Conservation (phyloP, 2,797 vertebrate genomes). For the Pyrrhura leucotis region DNA sequence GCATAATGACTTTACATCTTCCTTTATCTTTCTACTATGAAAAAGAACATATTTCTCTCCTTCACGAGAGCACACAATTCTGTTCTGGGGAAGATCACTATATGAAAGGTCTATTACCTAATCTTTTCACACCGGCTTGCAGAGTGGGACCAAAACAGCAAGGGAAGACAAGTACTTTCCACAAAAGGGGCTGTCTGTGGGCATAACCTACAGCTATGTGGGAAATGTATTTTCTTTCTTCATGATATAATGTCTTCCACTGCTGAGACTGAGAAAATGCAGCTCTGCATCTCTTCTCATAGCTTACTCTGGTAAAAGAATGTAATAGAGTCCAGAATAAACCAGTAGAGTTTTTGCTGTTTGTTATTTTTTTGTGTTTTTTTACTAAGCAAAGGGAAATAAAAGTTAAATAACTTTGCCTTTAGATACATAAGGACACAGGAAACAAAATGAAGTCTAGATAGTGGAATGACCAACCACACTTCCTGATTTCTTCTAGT, state of each 20-base stretch:
- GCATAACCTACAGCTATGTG: background rate
- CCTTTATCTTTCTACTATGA: background rate
- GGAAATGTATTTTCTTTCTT: background rate
- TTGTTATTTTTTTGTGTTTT: background rate
- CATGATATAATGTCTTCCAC: background rate
- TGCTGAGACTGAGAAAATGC: background rate
- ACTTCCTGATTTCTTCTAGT: constrained; percentile 29
- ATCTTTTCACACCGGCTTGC: background rate
- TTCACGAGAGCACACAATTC: background rate
- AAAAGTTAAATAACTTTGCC: background rate
- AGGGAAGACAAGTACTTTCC: background rate
- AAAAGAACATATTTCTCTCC: background rate
- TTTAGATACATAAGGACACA: background rate
- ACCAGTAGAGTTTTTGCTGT: background rate
- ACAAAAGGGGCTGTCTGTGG: background rate
- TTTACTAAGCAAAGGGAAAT: background rate
- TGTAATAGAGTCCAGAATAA: background rate
- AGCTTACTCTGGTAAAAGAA: background rate
- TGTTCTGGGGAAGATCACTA: background rate
- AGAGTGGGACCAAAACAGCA: background rate
- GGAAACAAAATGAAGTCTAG: background rate
- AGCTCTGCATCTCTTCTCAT: background rate
- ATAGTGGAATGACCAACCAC: background rate
- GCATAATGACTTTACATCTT: background rate
- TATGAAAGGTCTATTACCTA: background rate